These are phyloP conservation scores for Pyrgilauda ruficollis DNA, from an alignment of 2,113 vertebrate genomes.

Conservation along the genomic window DNA sequence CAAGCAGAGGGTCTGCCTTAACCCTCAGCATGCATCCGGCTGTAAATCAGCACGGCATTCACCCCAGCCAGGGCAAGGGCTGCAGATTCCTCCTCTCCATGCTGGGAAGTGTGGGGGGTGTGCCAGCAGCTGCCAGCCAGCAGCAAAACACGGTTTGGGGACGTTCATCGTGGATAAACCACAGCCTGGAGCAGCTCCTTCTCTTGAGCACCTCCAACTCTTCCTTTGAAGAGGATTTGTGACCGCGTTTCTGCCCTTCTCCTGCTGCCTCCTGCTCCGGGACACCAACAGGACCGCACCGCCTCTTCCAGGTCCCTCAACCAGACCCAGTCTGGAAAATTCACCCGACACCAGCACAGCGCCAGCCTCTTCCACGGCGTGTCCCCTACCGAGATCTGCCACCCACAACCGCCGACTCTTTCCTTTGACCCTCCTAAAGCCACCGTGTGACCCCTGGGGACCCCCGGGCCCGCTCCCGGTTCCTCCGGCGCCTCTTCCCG, in stretches of 20 bases:
- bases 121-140: too few species aligned
- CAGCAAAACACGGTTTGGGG: neutral
- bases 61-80: neutral
- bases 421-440: too few species aligned
- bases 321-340: neutral
- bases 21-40: neutral
- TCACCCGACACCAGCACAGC: neutral
- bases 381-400: rapidly evolving
- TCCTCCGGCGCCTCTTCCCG: rapidly evolving
- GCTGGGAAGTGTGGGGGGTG: neutral
- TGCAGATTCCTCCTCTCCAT: neutral
- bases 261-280: neutral
- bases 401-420: rapidly evolving
- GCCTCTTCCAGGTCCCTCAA: neutral
- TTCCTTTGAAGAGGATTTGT: neutral
- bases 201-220: rapidly evolving
- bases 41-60: neutral
- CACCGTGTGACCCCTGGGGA: rapidly evolving
- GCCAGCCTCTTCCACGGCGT: rapidly evolving
- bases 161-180: neutral
- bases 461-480: too few species aligned
- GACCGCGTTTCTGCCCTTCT: too few species aligned
- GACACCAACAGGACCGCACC: neutral
- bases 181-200: neutral
- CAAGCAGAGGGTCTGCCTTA: neutral